Base-by-base conservation (phyloP, 2,113 vertebrate genomes). In the Aphyosemion australe region DNA sequence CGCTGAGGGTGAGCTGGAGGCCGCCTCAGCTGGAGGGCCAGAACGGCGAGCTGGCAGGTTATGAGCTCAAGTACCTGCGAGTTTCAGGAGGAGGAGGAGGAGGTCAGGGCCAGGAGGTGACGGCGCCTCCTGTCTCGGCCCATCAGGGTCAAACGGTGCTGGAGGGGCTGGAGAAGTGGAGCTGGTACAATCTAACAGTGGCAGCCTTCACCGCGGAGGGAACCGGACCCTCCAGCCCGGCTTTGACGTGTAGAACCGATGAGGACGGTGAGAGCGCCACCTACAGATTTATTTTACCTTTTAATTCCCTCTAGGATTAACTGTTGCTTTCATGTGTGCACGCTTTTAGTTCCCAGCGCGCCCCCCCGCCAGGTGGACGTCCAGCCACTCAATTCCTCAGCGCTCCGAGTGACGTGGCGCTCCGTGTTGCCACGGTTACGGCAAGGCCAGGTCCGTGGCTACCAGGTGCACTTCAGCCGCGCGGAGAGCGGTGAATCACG, bases 1-100 rank as follows among this genome's bases (percentile, higher is more conserved):
- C 95, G 84, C 94, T 97, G 92, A 93, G 94, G 93, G 95, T 98
- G 93, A 96, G 94, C 94, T 98, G 97, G 96, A 92, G 87, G 83
- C 95, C 94, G 41, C 95, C 95, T 61, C 94, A 94, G 55, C 77
- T 89, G 66, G 95, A 95, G 62, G 94, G 92, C 89, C 94, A 94
- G 84, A 96, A 95, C 70, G 94, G 94, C 78, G 87, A 92, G 89
- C 93, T 95, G 93, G 93, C 93, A 80, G 93, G 94, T 87, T 99
- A 96, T 92, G 94, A 94, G 87, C 92, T 98, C 84, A 93, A 87
- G 82, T 97, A 95, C 90, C 94, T 92, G 90, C 92, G 92, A 77
- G 91, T 95, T 90, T 92, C 93, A 26, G 90, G 73, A 12, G 88
- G 72, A 13, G 88, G 90, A 78, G 90, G 72, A 15, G 65, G 93